A percentile compares a stretch with the other conserved stretches of the same genome.
phyloP scores from a whole-genome alignment of 2,113 vertebrate genomes.

The Platichthys flesus region DNA sequence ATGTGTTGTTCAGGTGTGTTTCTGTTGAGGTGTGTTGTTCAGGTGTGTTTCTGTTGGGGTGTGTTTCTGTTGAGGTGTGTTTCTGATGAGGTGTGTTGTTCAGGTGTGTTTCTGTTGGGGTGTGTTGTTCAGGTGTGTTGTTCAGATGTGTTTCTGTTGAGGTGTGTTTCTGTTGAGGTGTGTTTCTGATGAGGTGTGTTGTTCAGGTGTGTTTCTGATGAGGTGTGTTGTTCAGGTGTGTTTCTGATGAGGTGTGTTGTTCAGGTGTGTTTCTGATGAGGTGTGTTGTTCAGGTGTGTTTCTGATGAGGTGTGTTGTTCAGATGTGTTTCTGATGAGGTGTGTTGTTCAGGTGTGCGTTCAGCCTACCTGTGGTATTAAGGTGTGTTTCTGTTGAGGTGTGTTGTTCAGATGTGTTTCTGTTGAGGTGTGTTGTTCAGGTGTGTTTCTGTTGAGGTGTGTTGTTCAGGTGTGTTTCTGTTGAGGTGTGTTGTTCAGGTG shows the following conservation, averaged over 20 bases:
- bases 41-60: constrained; percentile 19
- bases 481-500: background rate
- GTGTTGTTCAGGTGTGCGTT: background rate
- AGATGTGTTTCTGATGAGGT: constrained; percentile 1
- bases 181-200: constrained; percentile 6
- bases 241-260: background rate
- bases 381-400: constrained; percentile 10
- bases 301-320: background rate
- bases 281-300: background rate
- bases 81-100: constrained; percentile 4
- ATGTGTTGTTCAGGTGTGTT: background rate
- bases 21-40: constrained; percentile 45
- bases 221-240: background rate
- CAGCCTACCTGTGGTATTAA: too few species aligned
- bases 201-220: constrained; percentile 5
- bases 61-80: constrained; percentile 2
- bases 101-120: constrained; percentile 7
- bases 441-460: constrained; percentile 15
- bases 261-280: constrained; percentile 7
- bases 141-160: constrained; percentile 10
- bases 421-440: background rate
- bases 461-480: constrained; percentile 12
- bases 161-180: background rate
- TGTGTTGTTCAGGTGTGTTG: background rate
- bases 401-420: background rate